phyloP scores from a whole-genome alignment of 2,113 vertebrate species.

The Nestor notabilis region DNA sequence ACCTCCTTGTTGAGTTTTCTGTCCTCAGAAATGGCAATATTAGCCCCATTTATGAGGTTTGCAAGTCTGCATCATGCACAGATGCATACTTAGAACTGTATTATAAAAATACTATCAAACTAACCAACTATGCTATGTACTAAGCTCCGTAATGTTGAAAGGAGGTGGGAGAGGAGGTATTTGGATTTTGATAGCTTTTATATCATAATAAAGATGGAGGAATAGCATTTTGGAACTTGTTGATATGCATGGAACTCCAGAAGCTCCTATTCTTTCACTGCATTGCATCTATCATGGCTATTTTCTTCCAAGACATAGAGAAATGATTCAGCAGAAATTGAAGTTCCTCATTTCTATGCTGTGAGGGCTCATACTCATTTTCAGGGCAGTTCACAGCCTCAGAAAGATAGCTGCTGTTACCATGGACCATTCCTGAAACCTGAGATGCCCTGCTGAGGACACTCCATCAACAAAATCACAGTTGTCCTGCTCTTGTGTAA shows the following conservation, averaged over 20 bases:
- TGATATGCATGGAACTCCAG: constrained; percentile 62
- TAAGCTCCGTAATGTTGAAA: not conserved
- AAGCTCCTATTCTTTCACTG: constrained; percentile 33
- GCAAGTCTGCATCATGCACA: not conserved
- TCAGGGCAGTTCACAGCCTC: constrained; percentile 66
- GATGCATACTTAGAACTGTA: not conserved
- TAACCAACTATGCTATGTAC: not conserved
- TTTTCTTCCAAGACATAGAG: constrained; percentile 71
- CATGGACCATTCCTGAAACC: constrained; percentile 50
- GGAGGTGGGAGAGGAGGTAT: not conserved
- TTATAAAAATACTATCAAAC: not conserved
- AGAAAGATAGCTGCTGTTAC: constrained; percentile 73
- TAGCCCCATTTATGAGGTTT: not conserved
- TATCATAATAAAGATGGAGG: constrained; percentile 33
- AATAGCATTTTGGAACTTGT: constrained; percentile 28
- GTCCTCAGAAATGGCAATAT: not conserved
- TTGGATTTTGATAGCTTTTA: constrained; percentile 15
- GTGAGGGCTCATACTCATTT: constrained; percentile 75
- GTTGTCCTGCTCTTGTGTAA: constrained; percentile 53
- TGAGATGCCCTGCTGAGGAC: constrained; percentile 51
- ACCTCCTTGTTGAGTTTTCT: not conserved
- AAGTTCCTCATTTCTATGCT: constrained; percentile 75
- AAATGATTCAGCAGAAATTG: constrained; percentile 78
- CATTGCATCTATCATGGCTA: constrained; percentile 62
- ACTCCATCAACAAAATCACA: constrained; percentile 75